These are phyloP conservation scores for Fragum sueziense DNA, from an alignment of 2,888 invertebrate species.

Conservation along the genomic window DNA sequence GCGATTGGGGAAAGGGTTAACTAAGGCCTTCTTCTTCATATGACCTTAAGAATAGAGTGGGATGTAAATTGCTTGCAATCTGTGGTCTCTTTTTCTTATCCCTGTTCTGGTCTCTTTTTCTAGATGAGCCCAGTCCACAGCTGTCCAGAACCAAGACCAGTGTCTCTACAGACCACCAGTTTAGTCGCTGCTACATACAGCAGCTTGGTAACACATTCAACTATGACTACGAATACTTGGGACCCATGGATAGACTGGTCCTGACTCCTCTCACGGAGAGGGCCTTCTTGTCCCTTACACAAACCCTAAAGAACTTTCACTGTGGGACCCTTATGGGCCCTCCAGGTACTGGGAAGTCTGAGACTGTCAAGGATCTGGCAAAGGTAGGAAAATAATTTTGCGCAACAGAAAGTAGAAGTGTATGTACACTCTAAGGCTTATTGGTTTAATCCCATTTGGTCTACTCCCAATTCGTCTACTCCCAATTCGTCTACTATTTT, in stretches of 20 bases:
- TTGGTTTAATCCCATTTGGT: too few species aligned
- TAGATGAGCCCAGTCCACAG: constrained; percentile 66
- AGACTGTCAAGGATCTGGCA: constrained; percentile 77
- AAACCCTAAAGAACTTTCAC: constrained; percentile 78
- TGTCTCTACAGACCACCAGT: constrained; percentile 78
- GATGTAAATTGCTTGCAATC: too few species aligned
- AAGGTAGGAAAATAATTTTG: too few species aligned
- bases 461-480: too few species aligned
- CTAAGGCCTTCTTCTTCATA: too few species aligned
- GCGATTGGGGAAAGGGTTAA: too few species aligned
- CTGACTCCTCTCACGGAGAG: constrained; percentile 80
- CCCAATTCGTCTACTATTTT: too few species aligned
- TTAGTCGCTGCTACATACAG: constrained; percentile 77
- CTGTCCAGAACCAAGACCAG: constrained; percentile 73
- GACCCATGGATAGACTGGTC: constrained; percentile 72
- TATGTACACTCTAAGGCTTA: too few species aligned
- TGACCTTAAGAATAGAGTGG: too few species aligned
- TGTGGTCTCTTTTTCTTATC: too few species aligned
- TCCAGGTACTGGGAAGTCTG: constrained; percentile 78
- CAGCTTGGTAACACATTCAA: constrained; percentile 76
- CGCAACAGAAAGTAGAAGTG: too few species aligned
- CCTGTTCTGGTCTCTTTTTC: too few species aligned
- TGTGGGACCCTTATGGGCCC: constrained; percentile 80
- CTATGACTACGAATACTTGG: constrained; percentile 80
- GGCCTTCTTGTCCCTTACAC: constrained; percentile 77